Evolutionary conservation across 2,888 invertebrate species (phyloP).

Genomic region (Phyllotreta striolata): DNA sequence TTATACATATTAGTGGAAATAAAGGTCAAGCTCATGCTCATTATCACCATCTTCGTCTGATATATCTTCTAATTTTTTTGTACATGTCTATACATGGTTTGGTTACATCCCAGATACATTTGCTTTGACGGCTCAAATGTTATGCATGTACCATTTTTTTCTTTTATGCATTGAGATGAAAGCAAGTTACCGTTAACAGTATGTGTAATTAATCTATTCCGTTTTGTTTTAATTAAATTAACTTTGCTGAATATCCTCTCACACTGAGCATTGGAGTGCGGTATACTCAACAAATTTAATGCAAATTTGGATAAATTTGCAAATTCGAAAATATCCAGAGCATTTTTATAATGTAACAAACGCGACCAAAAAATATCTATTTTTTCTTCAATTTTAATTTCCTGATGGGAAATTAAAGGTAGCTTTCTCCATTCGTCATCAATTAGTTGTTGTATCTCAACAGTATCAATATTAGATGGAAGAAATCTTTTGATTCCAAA

Average conservation of each 20-base stretch:
- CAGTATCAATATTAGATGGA: constrained; percentile 1
- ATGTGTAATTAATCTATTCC: background rate
- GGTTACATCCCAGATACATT: background rate
- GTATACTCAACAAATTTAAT: background rate
- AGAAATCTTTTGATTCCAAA: background rate
- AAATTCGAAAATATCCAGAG: background rate
- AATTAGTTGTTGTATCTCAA: constrained; percentile 1
- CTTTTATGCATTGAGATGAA: background rate
- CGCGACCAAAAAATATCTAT: constrained; percentile 3
- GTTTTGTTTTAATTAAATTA: too few species aligned
- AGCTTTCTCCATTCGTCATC: background rate
- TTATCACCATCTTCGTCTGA: background rate
- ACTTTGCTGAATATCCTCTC: background rate
- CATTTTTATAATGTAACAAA: background rate
- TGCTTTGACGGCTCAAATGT: constrained; percentile 1
- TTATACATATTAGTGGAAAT: background rate
- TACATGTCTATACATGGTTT: background rate
- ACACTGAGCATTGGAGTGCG: constrained; percentile 1
- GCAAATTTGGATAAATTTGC: constrained; percentile 1
- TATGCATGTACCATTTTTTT: constrained; percentile 1
- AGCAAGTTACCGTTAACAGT: background rate
- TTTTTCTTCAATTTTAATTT: constrained; percentile 1
- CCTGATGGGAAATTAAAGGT: constrained; percentile 3
- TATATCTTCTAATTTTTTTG: background rate
- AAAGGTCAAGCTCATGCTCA: background rate